These are phyloP conservation scores for Oryzias celebensis DNA, from an alignment of 2,113 vertebrate species.

Conservation along the genomic window DNA sequence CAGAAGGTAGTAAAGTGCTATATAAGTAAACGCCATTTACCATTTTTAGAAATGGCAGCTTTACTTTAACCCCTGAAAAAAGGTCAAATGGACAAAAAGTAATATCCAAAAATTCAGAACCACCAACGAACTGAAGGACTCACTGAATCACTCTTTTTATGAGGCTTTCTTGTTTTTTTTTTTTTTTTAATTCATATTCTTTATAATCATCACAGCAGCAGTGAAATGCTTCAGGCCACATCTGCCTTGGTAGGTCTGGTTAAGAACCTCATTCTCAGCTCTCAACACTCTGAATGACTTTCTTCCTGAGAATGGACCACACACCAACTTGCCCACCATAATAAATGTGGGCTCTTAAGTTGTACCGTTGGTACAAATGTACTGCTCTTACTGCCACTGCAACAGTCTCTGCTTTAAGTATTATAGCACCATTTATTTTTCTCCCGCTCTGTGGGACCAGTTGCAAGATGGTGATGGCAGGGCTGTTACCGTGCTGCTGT, in stretches of 20 bases:
- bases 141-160: no score
- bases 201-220: no score
- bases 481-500: slow-evolving; percentile 22
- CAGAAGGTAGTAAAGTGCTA: no score
- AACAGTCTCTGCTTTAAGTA: slow-evolving; percentile 8
- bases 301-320: neutral
- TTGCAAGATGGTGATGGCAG: slow-evolving; percentile 22
- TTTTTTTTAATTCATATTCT: no score
- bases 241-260: neutral
- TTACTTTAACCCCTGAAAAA: no score
- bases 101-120: no score
- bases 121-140: no score
- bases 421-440: slow-evolving; percentile 3
- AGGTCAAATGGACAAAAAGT: no score
- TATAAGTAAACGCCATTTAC: no score
- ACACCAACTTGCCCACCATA: neutral
- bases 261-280: neutral
- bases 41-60: no score
- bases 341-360: neutral
- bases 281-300: neutral
- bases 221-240: no score
- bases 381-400: neutral
- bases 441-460: slow-evolving; percentile 3
- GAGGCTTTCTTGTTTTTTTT: no score
- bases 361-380: neutral